phyloP scores from a whole-genome alignment of 2,113 vertebrate genomes.

The Narcine bancroftii region DNA sequence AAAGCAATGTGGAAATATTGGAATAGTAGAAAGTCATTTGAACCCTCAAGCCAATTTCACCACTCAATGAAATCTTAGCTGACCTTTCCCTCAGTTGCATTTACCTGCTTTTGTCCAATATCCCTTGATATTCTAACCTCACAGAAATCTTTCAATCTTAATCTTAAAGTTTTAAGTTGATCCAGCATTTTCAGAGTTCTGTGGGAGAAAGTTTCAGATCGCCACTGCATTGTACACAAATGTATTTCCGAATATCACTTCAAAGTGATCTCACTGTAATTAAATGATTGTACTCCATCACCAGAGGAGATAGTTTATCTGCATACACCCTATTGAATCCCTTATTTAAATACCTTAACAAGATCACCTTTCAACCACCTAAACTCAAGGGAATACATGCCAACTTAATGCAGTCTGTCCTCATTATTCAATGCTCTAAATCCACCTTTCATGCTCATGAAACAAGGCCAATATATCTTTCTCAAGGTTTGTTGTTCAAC shows the following conservation, averaged over 20 bases:
- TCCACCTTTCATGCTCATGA: neutral
- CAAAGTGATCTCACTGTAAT: neutral
- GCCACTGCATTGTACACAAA: neutral
- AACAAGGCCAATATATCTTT: neutral
- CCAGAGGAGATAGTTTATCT: conserved; percentile 8
- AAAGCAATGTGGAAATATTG: neutral
- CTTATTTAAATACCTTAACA: conserved; percentile 16
- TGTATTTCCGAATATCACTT: neutral
- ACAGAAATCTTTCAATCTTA: neutral
- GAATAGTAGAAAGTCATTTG: neutral
- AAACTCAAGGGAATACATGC: neutral
- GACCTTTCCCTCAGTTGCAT: neutral
- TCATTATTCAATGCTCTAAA: neutral
- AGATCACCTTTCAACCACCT: neutral
- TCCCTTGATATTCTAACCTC: neutral
- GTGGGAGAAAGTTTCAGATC: neutral
- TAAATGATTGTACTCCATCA: neutral
- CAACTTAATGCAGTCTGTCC: neutral
- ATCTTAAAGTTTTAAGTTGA: neutral
- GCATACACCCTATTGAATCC: neutral
- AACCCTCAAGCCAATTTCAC: neutral
- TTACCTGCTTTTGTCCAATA: neutral
- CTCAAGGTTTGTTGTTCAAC: neutral
- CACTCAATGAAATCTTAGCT: neutral
- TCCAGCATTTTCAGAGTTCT: neutral